A percentile compares a stretch with the other conserved stretches of the same genome.
These are phyloP conservation scores for Frieseomelitta varia DNA, from an alignment of 1,140 invertebrate genomes.

Conservation along the genomic window DNA sequence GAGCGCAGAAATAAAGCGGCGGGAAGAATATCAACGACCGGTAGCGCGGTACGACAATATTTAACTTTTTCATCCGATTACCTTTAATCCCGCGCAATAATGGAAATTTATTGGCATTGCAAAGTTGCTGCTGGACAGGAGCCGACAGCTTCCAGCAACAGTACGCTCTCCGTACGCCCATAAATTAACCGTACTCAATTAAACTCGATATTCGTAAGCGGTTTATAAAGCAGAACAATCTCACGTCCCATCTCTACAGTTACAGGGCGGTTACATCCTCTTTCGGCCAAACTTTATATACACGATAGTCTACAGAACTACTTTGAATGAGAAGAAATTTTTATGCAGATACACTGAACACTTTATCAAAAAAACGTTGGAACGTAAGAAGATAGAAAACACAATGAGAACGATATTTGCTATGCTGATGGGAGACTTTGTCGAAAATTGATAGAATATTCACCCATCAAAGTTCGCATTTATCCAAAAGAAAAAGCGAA, in stretches of 20 bases:
- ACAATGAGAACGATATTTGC: no score
- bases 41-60: conserved; percentile 2
- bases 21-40: neutral
- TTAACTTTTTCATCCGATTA: conserved; percentile 35
- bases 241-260: neutral
- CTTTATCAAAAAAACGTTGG: no score
- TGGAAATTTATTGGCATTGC: conserved; percentile 26
- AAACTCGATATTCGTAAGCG: conserved; percentile 8
- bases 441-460: no score
- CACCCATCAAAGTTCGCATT: no score
- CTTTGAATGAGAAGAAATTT: no score
- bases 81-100: conserved; percentile 10
- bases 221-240: neutral
- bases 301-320: no score
- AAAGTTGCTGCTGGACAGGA: neutral
- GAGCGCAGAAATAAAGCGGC: neutral
- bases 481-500: no score
- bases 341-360: no score
- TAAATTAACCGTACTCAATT: conserved; percentile 36
- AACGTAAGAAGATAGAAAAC: no score
- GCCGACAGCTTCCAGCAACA: neutral
- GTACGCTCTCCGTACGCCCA: neutral
- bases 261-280: neutral
- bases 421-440: no score
- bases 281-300: neutral